Conservation (phyloP, 2,797 vertebrate genomes). For the Sebastolobus alascanus region DNA sequence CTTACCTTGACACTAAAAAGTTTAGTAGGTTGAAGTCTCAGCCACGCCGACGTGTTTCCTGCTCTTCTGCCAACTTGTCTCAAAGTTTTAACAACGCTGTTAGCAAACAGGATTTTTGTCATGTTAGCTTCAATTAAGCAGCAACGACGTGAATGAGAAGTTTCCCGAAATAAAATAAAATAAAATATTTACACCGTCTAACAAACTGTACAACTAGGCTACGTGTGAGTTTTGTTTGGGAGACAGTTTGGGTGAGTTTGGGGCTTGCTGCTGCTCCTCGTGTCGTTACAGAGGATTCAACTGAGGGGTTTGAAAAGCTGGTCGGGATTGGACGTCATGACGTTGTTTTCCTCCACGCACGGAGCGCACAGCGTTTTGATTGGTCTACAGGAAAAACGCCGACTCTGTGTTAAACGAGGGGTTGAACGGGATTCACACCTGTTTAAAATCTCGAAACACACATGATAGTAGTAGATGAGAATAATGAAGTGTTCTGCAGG, state of each 20-base stretch:
- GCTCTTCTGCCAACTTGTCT: constrained; percentile 74
- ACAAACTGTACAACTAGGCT: neutral
- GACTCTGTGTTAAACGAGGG: neutral
- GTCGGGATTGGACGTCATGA: constrained; percentile 15
- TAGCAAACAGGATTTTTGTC: constrained; percentile 90
- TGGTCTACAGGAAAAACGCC: constrained; percentile 33
- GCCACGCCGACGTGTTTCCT: constrained; percentile 68
- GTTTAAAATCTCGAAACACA: neutral
- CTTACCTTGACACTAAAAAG: constrained; percentile 91
- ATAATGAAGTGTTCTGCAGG: neutral
- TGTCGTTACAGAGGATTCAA: neutral
- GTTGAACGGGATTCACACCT: neutral
- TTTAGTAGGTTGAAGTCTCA: constrained; percentile 75
- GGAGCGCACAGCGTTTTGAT: constrained; percentile 19
- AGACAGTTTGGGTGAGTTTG: neutral
- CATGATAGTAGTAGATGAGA: neutral
- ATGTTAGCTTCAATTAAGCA: constrained; percentile 75
- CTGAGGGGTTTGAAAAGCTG: neutral
- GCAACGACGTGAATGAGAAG: neutral
- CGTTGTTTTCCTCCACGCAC: constrained; percentile 40
- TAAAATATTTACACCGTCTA: neutral
- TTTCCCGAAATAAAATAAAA: too few species aligned
- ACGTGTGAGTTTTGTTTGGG: neutral
- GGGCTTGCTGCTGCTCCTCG: constrained; percentile 1
- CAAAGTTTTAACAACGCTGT: constrained; percentile 85